These are phyloP conservation scores for Saturnia japonica DNA, from an alignment of 2,888 invertebrate species.

Conservation along the genomic window DNA sequence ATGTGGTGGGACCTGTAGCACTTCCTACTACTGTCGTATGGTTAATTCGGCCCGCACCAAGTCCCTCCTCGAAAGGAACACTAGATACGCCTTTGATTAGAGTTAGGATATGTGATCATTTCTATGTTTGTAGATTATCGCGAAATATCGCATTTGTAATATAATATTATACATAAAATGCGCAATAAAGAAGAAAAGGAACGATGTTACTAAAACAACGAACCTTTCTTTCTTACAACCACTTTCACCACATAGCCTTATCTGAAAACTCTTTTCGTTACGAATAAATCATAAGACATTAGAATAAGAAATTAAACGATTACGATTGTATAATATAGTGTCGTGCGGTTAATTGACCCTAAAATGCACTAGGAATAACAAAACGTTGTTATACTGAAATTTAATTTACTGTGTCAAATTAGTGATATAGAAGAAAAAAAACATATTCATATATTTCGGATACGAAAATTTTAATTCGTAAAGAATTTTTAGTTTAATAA, in stretches of 20 bases:
- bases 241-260: neutral
- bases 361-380: neutral
- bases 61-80: no score
- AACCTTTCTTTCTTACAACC: neutral
- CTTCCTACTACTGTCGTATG: no score
- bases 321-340: neutral
- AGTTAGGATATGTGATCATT: neutral
- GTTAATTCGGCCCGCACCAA: no score
- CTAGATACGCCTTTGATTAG: neutral
- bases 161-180: neutral
- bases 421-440: no score
- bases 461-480: neutral
- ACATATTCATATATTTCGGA: neutral
- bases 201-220: neutral
- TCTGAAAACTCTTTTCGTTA: neutral
- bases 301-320: neutral
- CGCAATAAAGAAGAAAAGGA: neutral
- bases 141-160: neutral
- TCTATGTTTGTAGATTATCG: neutral
- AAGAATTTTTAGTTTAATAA: neutral
- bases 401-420: neutral
- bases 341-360: neutral
- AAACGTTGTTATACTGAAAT: constrained; percentile 2
- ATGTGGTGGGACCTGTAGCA: no score
- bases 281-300: neutral